Evolutionary conservation across 2,113 vertebrate species (phyloP).

Genomic region (Tylochromis polylepis): DNA sequence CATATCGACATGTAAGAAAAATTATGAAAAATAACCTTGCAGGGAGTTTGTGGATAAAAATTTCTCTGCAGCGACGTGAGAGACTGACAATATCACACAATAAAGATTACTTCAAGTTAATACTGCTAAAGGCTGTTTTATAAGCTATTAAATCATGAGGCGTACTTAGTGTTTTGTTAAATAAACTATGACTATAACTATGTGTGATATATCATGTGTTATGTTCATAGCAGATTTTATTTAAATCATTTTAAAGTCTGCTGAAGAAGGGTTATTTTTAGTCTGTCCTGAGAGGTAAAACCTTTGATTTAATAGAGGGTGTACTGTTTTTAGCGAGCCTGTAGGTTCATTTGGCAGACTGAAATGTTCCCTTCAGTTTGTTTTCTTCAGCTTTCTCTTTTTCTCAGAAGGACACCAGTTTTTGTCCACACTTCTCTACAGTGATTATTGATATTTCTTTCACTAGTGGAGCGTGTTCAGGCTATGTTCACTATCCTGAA

Average conservation of each 20-base stretch:
- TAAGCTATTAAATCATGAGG: background rate
- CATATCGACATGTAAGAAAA: background rate
- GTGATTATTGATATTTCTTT: background rate
- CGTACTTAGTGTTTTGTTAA: background rate
- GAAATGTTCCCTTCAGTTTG: background rate
- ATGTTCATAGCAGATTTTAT: background rate
- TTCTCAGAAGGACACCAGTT: background rate
- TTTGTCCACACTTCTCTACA: background rate
- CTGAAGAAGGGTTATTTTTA: background rate
- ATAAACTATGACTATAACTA: background rate
- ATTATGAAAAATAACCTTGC: background rate
- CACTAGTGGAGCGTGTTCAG: conserved; percentile 84
- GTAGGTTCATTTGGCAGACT: background rate
- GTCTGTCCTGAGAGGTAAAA: background rate
- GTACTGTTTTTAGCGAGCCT: background rate
- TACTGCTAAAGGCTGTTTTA: too few species aligned
- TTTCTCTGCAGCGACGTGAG: background rate
- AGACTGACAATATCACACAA: background rate
- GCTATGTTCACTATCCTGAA: conserved; percentile 85
- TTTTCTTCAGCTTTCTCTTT: background rate
- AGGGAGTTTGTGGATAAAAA: background rate
- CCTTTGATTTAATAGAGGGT: background rate
- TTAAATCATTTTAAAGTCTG: background rate
- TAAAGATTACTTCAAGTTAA: background rate
- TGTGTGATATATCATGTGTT: background rate